Base-by-base conservation (phyloP, 2,113 vertebrate species). In the Collichthys lucidus region DNA sequence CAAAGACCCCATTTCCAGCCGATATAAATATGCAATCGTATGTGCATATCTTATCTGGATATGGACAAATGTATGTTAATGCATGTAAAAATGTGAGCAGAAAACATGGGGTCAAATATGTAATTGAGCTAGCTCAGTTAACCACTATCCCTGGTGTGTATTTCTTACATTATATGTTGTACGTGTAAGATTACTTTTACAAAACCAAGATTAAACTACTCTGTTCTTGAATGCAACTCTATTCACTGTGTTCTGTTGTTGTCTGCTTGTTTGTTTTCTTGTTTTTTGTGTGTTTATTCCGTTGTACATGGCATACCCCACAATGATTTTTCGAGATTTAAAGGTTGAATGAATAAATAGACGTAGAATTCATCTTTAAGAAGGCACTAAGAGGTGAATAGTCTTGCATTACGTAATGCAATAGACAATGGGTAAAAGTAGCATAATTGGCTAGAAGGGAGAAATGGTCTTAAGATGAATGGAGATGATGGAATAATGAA, bases 331-430 rank as follows among this genome's bases (percentile, higher is more conserved):
- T 31, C 31, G 35, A 40, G 35, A 40, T 40, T 40, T 40, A 40
- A 40, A 40, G 1, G 35, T 8, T 40, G 35, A 40, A 40, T 40
- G 7, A 40, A 40, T 40, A 1, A 40, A 40, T 40, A 40, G 2
- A 40, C 35, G 1, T 14, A n/a, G 11, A 46, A 29, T 44, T 14
- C 0, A 49, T 79, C 11, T 53, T 65, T 76, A 52, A 57, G 3
- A 70, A 81, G 77, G 77, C 69, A 81, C 61, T 60, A 15, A 55
- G 40, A 49, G n/a, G 29, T 53, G 60, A 60, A 49, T 4, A 66
- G 22, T 55, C 2, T 22, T 40, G 22, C 4, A 52, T 22, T 64
- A 53, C 2, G 35, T 65, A 22, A 55, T 65, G 66, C 29, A 20
- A 47, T 68, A 53, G 24, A 46, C 42, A 74, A 79, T 55, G 11